These are phyloP conservation scores for Pteropus rufus DNA, from an alignment of 2,797 vertebrate genomes.

Conservation along the genomic window DNA sequence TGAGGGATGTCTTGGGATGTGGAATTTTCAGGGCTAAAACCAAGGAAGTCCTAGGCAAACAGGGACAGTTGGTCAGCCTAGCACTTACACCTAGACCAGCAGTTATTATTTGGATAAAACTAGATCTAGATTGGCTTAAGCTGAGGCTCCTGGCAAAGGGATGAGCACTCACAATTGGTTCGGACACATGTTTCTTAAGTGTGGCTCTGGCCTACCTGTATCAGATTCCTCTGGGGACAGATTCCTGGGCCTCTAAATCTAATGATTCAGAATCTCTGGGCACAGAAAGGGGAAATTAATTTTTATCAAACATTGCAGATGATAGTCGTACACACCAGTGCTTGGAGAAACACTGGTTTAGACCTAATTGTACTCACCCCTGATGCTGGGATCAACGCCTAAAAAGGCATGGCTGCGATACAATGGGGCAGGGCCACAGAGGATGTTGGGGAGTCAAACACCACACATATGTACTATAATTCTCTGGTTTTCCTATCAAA, in stretches of 20 bases:
- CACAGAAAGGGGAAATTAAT: background rate
- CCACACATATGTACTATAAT: background rate
- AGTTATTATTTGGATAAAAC: background rate
- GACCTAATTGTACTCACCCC: background rate
- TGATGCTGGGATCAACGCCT: background rate
- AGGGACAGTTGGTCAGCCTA: background rate
- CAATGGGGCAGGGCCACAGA: fast-evolving
- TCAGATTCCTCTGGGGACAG: background rate
- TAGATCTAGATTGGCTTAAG: background rate
- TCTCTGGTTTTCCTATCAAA: background rate
- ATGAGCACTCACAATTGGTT: background rate
- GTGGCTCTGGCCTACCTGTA: background rate
- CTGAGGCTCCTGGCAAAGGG: background rate
- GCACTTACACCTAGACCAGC: background rate
- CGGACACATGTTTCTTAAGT: background rate
- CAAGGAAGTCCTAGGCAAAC: background rate
- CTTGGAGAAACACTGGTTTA: background rate
- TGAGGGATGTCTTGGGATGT: background rate
- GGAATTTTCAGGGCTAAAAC: background rate
- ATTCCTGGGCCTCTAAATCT: background rate
- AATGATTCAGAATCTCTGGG: background rate
- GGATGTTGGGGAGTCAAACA: background rate
- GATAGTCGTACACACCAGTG: background rate
- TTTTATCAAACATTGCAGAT: background rate
- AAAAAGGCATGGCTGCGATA: background rate